These are phyloP conservation scores for Himalopsyche kuldschensis DNA, from an alignment of 2,888 invertebrate species.

Conservation along the genomic window DNA sequence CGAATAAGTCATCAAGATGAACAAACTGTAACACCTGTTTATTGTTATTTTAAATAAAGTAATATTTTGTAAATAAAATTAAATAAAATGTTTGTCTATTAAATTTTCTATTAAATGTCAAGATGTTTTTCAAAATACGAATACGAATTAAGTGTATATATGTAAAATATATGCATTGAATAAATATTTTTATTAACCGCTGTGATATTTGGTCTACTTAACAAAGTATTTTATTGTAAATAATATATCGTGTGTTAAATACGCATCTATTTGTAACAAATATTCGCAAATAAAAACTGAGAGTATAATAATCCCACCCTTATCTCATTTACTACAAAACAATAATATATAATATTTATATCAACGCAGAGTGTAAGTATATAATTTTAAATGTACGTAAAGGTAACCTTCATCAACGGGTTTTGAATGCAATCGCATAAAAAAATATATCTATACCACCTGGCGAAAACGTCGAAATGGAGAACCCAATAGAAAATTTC, in stretches of 20 bases:
- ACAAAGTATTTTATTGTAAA: constrained; percentile 39
- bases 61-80: constrained; percentile 28
- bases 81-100: constrained; percentile 37
- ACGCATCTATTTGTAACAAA: constrained; percentile 39
- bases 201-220: constrained; percentile 41
- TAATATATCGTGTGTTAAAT: constrained; percentile 37
- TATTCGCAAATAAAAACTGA: constrained; percentile 37
- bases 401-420: too few species aligned
- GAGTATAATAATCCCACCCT: neutral
- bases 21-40: neutral
- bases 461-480: too few species aligned
- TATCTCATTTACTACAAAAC: constrained; percentile 3
- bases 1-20: constrained; percentile 12
- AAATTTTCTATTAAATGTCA: constrained; percentile 34
- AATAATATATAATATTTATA: too few species aligned
- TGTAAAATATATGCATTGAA: constrained; percentile 34
- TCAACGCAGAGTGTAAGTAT: too few species aligned
- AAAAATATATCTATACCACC: too few species aligned
- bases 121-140: constrained; percentile 25
- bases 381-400: too few species aligned
- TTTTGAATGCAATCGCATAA: too few species aligned
- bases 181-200: constrained; percentile 40
- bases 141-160: constrained; percentile 37
- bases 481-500: too few species aligned
- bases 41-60: constrained; percentile 17